Evolutionary conservation across 2,888 invertebrate species (phyloP), one percentile per base, ranked within the genome.

Genomic region (Argyresthia goedartella): DNA sequence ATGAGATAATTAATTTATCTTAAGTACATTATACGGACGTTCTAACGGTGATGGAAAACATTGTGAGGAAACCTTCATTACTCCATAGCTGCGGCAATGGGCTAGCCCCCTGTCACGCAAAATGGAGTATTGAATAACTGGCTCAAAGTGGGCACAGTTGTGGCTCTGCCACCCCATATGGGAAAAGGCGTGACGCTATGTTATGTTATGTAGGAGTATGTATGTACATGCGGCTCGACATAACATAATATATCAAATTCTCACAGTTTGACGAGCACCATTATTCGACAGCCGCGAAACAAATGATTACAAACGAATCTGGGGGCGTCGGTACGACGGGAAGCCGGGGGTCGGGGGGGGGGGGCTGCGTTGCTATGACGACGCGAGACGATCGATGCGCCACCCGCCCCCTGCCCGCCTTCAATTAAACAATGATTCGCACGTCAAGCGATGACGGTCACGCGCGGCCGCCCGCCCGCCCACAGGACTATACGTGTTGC

Each of bases 291-390:
- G 73, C 72, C 68, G 73, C 76, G 80, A 85, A 86, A 84, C 85
- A 86, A 86, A 86, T 82, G 85, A 84, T 85, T 80, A 85, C 85
- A 85, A 85, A 84, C 84, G 84, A 81, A 81, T 77, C 67, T 72
- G 68, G 73, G 65, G 66, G 63, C 61, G 62, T 53, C 64, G 57
- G 63, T 63, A 69, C 54, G 63, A 61, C 61, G 60, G 54, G 57
- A n/a, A n/a, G n/a, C n/a, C n/a, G 25, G 25, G 6, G 25, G 25
- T 25, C 6, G 53, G 60, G 59, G 61, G 54, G 58, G 61, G 56
- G 63, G 63, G 64, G 60, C 65, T 53, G 63, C 70, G 80, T 82
- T 67, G 71, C 67, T 73, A 79, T 79, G 71, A 73, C 69, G 65
- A 81, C 81, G 68, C 65, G 78, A 78, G 84, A 80, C 82, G 82